Conservation (phyloP, 2,888 invertebrate genomes). For the Xestoiulus laeticollis region DNA sequence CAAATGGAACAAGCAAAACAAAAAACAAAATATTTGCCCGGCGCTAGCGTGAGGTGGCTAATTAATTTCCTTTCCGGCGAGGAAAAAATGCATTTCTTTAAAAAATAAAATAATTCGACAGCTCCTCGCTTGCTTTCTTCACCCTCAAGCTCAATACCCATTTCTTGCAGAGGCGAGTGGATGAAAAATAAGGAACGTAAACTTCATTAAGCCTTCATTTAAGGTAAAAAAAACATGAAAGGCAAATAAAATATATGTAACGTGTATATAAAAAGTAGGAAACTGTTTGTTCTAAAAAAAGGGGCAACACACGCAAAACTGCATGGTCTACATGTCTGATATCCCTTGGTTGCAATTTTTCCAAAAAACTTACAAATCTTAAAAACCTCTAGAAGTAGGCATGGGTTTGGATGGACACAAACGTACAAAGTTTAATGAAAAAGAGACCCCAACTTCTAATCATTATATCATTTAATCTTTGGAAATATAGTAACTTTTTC, state of each 20-base stretch:
- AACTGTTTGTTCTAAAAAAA: neutral
- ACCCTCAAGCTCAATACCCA: neutral
- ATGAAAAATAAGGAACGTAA: neutral
- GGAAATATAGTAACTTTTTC: no score
- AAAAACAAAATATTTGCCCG: no score
- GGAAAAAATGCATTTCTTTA: neutral
- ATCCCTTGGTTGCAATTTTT: neutral
- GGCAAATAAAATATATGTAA: neutral
- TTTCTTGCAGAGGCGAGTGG: neutral
- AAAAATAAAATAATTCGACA: neutral
- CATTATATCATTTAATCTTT: no score
- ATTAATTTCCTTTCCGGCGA: neutral
- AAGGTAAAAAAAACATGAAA: neutral
- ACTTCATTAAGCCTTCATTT: neutral
- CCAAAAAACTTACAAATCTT: no score
- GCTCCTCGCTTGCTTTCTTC: neutral
- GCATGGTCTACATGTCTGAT: neutral
- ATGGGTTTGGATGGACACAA: neutral
- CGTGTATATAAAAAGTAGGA: neutral
- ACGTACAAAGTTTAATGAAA: neutral
- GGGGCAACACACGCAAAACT: neutral
- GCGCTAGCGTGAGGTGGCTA: neutral
- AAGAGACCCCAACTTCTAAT: neutral
- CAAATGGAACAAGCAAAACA: neutral
- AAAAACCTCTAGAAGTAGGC: neutral